phyloP scores from a whole-genome alignment of 2,888 invertebrate species.

The Pollenia griseotomentosa region DNA sequence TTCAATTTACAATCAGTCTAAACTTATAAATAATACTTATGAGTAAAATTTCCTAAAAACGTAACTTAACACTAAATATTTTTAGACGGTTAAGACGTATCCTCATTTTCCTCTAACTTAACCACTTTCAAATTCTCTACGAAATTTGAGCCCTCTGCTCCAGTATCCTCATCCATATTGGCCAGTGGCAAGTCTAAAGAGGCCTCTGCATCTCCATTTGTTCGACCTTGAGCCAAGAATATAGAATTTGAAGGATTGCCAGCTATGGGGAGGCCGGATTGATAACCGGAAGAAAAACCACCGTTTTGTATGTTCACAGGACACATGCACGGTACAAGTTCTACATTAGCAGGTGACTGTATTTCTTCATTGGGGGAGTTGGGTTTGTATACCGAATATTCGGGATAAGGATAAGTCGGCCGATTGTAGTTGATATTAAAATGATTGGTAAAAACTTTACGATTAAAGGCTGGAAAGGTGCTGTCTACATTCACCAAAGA shows the following conservation, averaged over 20 bases:
- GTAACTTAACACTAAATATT: slow-evolving; percentile 33
- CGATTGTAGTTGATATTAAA: slow-evolving; percentile 79
- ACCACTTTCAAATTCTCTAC: slow-evolving; percentile 38
- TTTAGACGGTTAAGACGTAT: not conserved
- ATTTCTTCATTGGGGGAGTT: slow-evolving; percentile 24
- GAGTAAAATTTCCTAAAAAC: slow-evolving; percentile 15
- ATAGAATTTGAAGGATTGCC: slow-evolving; percentile 61
- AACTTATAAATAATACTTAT: slow-evolving; percentile 64
- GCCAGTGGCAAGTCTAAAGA: slow-evolving; percentile 38
- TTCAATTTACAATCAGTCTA: slow-evolving; percentile 70
- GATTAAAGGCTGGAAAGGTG: slow-evolving; percentile 80
- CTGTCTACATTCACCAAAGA: slow-evolving; percentile 62
- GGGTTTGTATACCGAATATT: slow-evolving; percentile 79
- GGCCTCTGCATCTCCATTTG: slow-evolving; percentile 59
- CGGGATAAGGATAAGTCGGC: slow-evolving; percentile 82
- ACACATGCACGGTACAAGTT: slow-evolving; percentile 83
- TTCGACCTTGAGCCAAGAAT: slow-evolving; percentile 69
- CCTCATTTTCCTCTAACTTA: slow-evolving; percentile 16
- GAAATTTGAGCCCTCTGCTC: slow-evolving; percentile 4
- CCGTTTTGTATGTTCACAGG: slow-evolving; percentile 79
- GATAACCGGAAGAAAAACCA: slow-evolving; percentile 53
- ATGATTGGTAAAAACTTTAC: slow-evolving; percentile 77
- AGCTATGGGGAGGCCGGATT: slow-evolving; percentile 43
- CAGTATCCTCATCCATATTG: not conserved
- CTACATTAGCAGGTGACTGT: slow-evolving; percentile 68